These are phyloP conservation scores for Steromphala cineraria DNA, from an alignment of 2,888 invertebrate species.

Conservation along the genomic window DNA sequence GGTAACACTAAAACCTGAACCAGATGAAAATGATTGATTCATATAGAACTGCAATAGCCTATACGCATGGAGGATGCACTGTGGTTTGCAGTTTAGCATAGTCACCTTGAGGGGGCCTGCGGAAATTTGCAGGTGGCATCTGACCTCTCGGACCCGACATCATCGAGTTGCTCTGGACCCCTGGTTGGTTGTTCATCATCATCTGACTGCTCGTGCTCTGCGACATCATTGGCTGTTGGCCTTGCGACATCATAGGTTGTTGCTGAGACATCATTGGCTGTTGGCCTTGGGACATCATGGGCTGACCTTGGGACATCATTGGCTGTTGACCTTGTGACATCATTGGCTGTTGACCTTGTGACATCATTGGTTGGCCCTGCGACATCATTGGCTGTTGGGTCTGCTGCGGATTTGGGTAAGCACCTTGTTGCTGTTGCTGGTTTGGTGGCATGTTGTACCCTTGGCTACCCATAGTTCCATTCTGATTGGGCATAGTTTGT, in stretches of 20 bases:
- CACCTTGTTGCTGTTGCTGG: constrained; percentile 36
- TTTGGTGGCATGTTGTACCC: constrained; percentile 16
- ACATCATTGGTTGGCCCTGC: constrained; percentile 49
- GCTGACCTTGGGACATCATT: constrained; percentile 45
- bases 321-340: constrained; percentile 46
- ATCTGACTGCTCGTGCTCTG: constrained; percentile 30
- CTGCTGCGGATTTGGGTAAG: constrained; percentile 38
- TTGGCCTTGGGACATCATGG: constrained; percentile 48
- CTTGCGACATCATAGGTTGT: constrained; percentile 50
- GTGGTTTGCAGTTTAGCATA: neutral
- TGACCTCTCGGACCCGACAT: constrained; percentile 37
- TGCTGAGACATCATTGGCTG: constrained; percentile 49
- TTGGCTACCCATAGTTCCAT: constrained; percentile 26
- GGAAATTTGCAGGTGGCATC: constrained; percentile 41
- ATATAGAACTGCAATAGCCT: no score
- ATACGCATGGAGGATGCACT: constrained; percentile 5
- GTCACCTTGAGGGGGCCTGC: constrained; percentile 34
- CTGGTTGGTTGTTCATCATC: constrained; percentile 10
- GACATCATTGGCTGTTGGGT: constrained; percentile 44
- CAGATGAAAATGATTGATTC: no score
- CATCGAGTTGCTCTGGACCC: constrained; percentile 24
- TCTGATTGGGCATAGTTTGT: constrained; percentile 14
- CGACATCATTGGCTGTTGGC: constrained; percentile 55
- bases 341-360: constrained; percentile 44
- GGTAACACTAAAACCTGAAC: no score